Evolutionary conservation across 2,797 vertebrate genomes (phyloP).

Genomic region (Chromis chromis): DNA sequence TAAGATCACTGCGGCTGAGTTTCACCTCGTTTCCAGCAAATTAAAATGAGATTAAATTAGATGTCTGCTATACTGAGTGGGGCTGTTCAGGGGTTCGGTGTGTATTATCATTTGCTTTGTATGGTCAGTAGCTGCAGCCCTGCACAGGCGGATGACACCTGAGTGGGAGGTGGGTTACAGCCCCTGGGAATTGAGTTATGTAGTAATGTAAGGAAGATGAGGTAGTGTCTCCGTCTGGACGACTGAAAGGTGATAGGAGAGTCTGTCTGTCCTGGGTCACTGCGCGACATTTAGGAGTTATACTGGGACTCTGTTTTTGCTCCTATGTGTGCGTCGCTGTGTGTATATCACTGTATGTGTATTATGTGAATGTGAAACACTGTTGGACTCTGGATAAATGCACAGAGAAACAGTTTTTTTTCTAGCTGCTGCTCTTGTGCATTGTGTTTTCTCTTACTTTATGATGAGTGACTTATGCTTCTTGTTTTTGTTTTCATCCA

Average conservation of each 20-base stretch:
- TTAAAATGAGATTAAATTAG: not conserved
- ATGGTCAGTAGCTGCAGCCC: slow-evolving; percentile 10
- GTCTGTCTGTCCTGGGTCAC: slow-evolving; percentile 53
- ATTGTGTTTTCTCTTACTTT: slow-evolving; percentile 1
- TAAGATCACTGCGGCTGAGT: not conserved
- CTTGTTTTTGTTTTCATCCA: slow-evolving; percentile 7
- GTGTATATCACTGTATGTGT: slow-evolving; percentile 16
- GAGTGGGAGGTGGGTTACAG: slow-evolving; percentile 51
- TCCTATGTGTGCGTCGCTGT: not conserved
- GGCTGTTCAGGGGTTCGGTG: not conserved
- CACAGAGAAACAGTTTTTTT: not conserved
- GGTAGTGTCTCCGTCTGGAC: slow-evolving; percentile 76
- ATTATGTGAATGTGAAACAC: not conserved
- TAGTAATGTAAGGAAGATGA: slow-evolving; percentile 68
- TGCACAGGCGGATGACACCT: slow-evolving; percentile 43
- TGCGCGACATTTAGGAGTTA: slow-evolving; percentile 49
- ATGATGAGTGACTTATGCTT: slow-evolving; percentile 10
- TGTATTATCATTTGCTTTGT: not conserved
- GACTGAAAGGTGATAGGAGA: slow-evolving; percentile 75
- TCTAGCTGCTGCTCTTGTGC: not conserved
- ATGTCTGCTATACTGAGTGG: not conserved
- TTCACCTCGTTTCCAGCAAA: not conserved
- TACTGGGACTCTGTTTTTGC: slow-evolving; percentile 20
- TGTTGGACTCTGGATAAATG: slow-evolving; percentile 1
- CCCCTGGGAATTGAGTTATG: slow-evolving; percentile 60